Base-by-base conservation (phyloP, 1,140 invertebrate genomes). In the Leptonema lineaticorne region DNA sequence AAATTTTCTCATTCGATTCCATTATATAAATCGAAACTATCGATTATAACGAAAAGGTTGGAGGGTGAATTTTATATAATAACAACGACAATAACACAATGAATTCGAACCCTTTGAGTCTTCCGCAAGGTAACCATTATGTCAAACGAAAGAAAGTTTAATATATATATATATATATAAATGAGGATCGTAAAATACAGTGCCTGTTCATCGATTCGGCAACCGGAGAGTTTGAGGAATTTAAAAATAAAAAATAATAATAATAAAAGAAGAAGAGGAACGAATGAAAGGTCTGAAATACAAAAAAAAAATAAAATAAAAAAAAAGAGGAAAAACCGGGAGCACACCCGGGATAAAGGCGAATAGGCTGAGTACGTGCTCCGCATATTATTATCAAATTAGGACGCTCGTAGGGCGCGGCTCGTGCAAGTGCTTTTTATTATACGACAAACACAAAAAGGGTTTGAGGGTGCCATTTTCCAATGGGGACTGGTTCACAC, bases 361-460 rank as follows among this genome's bases (percentile, higher is more conserved):
- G 53, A 67, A 67, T 57, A 67, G 64, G 50, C 27, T 41, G 27
- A 41, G 56, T 28, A 59, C 65, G 65, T 67, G 65, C 29, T 37
- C 65, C 53, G 65, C 53, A 67, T 67, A 67, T 67, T 67, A 57
- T 67, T 58, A 67, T 67, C 65, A 48, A 58, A 58, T 59, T 67
- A 62, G 59, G 59, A 27, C 28, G 59, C 9, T 53, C 18, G 50
- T 14, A 24, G 50, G 18, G 30, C 24, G 33, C n/a, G 33, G 6
- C 59, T 16, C 18, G 22, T 45, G 59, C 30, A 20, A 62, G 59
- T 62, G 37, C 59, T 45, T 62, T 62, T 62, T 62, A 62, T 62
- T 62, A 41, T 11, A 45, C 59, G 33, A 62, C 59, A 37, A 62
- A 62, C 59, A 62, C 59, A 41, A 62, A 28, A 62, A 16, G 33